Evolutionary conservation across 1,140 invertebrate species (phyloP).

Genomic region (Drosophila aff.): DNA sequence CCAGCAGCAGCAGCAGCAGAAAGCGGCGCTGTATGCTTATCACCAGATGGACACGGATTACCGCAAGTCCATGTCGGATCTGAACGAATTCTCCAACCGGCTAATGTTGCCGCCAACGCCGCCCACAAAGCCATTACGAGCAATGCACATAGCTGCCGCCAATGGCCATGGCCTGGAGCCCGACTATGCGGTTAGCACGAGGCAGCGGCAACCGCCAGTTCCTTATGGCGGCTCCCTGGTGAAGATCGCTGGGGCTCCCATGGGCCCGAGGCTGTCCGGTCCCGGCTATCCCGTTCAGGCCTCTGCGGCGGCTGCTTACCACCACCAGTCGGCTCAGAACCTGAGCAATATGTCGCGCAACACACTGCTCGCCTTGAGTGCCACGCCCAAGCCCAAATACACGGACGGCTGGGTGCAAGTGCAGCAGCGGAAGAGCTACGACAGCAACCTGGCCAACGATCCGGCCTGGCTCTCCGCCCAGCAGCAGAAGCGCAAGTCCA

Average conservation of each 20-base stretch:
- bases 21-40: slow-evolving; percentile 58
- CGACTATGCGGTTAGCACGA: slow-evolving; percentile 58
- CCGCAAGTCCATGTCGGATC: slow-evolving; percentile 86
- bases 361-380: slow-evolving; percentile 91
- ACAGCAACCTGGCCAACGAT: slow-evolving; percentile 64
- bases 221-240: slow-evolving; percentile 74
- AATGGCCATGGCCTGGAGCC: slow-evolving; percentile 61
- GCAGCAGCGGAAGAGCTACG: slow-evolving; percentile 65
- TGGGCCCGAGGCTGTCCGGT: slow-evolving; percentile 18
- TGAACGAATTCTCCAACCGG: slow-evolving; percentile 84
- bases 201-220: slow-evolving; percentile 53
- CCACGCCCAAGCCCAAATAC: slow-evolving; percentile 90
- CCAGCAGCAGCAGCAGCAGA: slow-evolving; percentile 68
- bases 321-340: slow-evolving; percentile 79
- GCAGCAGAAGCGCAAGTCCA: slow-evolving; percentile 88
- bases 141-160: slow-evolving; percentile 65
- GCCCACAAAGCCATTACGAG: slow-evolving; percentile 82
- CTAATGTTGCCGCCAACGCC: slow-evolving; percentile 73
- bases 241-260: slow-evolving; percentile 65
- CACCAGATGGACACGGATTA: slow-evolving; percentile 84
- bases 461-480: slow-evolving; percentile 87
- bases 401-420: slow-evolving; percentile 86
- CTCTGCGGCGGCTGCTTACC: slow-evolving; percentile 55
- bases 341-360: slow-evolving; percentile 89
- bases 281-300: slow-evolving; percentile 38